Base-by-base conservation (phyloP, 2,888 invertebrate species). In the Smittia aterrima region DNA sequence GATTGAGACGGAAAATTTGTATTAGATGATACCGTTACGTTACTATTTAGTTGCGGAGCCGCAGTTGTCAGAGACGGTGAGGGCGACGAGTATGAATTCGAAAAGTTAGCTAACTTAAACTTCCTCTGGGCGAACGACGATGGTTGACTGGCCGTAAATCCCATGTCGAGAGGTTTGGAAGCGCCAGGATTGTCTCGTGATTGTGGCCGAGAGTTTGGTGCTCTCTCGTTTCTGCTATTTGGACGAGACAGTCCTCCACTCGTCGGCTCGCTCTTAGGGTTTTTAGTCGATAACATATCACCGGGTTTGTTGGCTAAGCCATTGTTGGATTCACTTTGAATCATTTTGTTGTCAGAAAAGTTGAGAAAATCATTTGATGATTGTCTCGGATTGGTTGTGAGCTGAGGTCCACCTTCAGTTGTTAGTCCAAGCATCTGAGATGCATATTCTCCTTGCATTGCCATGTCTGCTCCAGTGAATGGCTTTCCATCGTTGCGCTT, bases 401-500 rank as follows among this genome's bases (percentile, higher is more conserved):
- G 27, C 11, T 70, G 18, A 75, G 79, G 79, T 20, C 81, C 77
- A 75, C 83, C 81, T 75, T 91, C 90, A 75, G 88, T 87, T 77
- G 88, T 88, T 70, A 93, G 83, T 0, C 93, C 93, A 75, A 95
- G 85, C 78, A 95, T 89, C 80, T 95, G 95, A 24, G 95, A 93
- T 70, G 94, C 95, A 84, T 95, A 96, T 83, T 96, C 96, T 71
- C 95, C 94, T 81, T 93, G 93, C 77, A 94, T 87, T 71, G 91
- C 88, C 89, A 95, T 92, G 82, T 94, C 95, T 0, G 94, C 93
- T 1, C 94, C 92, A 27, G 93, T 95, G 79, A 92, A 96, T 0
- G 92, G 91, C 76, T 95, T 93, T 79, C 95, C 93, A 80, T 96
- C 96, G 77, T 92, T 89, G 78, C 96, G 85, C 83, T 96, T 96